A percentile compares a stretch with the other conserved stretches of the same genome.
phyloP scores from a whole-genome alignment of 1,140 invertebrate species.

The Leptinotarsa lineolata region DNA sequence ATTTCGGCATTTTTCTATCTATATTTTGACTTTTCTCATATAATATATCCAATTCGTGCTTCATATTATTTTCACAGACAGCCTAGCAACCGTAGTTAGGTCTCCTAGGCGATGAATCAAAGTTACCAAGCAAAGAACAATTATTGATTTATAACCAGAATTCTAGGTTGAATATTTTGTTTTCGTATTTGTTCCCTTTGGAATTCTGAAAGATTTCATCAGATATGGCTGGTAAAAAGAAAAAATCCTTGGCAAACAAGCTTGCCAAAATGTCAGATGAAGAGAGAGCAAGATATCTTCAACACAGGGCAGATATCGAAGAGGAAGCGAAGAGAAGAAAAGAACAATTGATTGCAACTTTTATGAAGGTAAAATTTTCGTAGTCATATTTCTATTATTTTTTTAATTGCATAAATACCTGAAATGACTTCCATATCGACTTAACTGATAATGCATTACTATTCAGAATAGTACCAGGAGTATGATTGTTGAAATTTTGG shows the following conservation, averaged over 20 bases:
- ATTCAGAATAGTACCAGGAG: too few relatives aligned
- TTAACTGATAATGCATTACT: too few relatives aligned
- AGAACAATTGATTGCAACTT: conserved; percentile 74
- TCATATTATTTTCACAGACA: background rate
- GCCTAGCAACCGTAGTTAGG: background rate
- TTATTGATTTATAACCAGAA: too few relatives aligned
- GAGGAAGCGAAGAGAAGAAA: conserved; percentile 76
- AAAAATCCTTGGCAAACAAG: conserved; percentile 73
- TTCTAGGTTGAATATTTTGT: too few relatives aligned
- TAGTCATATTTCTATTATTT: conserved; percentile 34
- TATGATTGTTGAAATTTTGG: background rate
- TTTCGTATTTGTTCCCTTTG: too few relatives aligned
- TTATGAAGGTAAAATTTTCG: conserved; percentile 84
- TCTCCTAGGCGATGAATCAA: background rate
- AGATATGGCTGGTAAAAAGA: conserved; percentile 63
- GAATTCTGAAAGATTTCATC: background rate
- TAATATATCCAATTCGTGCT: background rate
- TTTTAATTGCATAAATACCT: too few relatives aligned
- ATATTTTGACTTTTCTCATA: background rate
- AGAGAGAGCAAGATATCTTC: conserved; percentile 75
- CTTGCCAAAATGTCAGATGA: conserved; percentile 81
- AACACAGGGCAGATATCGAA: conserved; percentile 76
- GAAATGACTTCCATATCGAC: too few relatives aligned
- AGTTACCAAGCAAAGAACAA: too few relatives aligned
- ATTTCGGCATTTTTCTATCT: conserved; percentile 16